Conservation (phyloP, 2,888 invertebrate genomes). For the Oscheius sp. region DNA sequence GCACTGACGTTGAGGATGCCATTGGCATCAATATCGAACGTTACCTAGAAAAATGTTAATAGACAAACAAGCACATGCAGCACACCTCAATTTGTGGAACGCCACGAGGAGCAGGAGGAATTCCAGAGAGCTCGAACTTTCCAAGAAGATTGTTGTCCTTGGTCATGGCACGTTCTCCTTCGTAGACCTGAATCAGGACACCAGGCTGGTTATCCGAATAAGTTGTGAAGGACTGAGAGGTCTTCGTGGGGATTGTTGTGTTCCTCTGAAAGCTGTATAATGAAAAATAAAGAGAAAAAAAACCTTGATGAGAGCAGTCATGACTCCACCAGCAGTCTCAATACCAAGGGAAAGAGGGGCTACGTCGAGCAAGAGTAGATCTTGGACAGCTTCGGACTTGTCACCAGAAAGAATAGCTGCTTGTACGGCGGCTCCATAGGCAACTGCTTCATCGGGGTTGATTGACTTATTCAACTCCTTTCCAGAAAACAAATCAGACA, state of each 20-base stretch:
- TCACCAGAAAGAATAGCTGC: constrained; percentile 80
- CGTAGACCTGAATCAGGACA: constrained; percentile 79
- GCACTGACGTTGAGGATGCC: constrained; percentile 95
- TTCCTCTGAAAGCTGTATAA: constrained; percentile 71
- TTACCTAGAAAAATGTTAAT: constrained; percentile 69
- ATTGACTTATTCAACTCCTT: constrained; percentile 93
- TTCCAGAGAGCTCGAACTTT: constrained; percentile 94
- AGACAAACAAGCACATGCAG: neutral
- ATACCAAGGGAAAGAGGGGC: constrained; percentile 89
- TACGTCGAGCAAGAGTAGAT: constrained; percentile 88
- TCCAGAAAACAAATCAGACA: constrained; percentile 86
- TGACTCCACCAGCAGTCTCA: constrained; percentile 89
- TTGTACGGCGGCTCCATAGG: constrained; percentile 81
- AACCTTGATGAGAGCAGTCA: constrained; percentile 90
- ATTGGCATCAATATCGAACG: constrained; percentile 78
- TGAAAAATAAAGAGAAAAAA: neutral
- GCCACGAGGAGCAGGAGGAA: constrained; percentile 89
- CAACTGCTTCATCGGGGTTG: constrained; percentile 97
- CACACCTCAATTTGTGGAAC: constrained; percentile 79
- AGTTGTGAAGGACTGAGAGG: constrained; percentile 72
- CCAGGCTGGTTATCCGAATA: constrained; percentile 97
- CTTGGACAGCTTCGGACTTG: constrained; percentile 78
- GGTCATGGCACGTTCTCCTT: constrained; percentile 80
- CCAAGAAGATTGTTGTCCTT: constrained; percentile 90
- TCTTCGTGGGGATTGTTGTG: constrained; percentile 70